Evolutionary conservation across 2,888 invertebrate genomes (phyloP), one percentile per base, ranked within the genome.

Genomic region (Acholoe squamosa): DNA sequence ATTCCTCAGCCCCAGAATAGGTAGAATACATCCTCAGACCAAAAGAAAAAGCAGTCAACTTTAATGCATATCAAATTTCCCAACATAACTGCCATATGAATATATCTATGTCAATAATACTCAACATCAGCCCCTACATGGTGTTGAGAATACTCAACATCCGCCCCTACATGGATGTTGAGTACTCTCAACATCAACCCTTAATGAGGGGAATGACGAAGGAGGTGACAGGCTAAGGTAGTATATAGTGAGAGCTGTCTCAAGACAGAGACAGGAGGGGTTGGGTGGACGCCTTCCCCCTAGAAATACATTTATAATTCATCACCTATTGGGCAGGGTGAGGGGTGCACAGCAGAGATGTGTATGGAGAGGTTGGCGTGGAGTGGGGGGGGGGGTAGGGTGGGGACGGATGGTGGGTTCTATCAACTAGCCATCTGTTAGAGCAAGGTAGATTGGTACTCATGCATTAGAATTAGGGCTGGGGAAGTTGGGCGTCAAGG

Each of bases 371-470:
- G 5, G 61, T n/a, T 7, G 54, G 12, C 12, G 54, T 54, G 19
- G 19, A 54, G 19, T 19, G 54, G 54, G 54, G 54, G 10, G 10
- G 61, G 61, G 61, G 61, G 61, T n/a, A 19, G 61, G 61, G 61
- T 61, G 61, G 19, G 14, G 61, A 19, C 19, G 14, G 22, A 19
- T 61, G 14, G 22, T 7, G 61, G 14, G 61, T 61, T n/a, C 61
- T 61, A 61, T 61, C 61, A 61, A 61, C 61, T 61, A 61, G 61
- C 61, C 61, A 61, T 61, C 61, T n/a, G n/a, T 61, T 61, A 61
- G 22, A 19, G n/a, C n/a, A 61, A n/a, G 61, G 61, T 61, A 61
- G 61, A 61, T 61, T 19, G 1, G 61, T 61, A 19, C 61, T 19
- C 61, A 61, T 61, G n/a, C 61, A 61, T 61, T 14, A 61, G 61